These are phyloP conservation scores for Theocolax elegans DNA, from an alignment of 1,140 invertebrate genomes.

Conservation along the genomic window DNA sequence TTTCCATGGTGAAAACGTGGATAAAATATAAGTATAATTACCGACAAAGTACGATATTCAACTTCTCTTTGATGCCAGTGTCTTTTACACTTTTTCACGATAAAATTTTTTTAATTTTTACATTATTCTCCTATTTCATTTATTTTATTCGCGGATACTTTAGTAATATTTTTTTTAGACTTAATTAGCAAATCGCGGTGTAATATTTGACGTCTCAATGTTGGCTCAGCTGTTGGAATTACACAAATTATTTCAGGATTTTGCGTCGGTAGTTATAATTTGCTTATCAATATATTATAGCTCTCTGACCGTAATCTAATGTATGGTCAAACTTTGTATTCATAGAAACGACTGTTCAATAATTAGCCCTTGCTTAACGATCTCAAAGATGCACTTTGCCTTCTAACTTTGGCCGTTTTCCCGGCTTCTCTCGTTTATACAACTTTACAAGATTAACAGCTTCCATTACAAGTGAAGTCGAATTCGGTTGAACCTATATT, in stretches of 20 bases:
- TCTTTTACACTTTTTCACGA: too few species aligned
- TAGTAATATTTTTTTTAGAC: too few species aligned
- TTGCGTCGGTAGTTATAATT: too few species aligned
- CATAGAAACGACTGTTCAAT: background rate
- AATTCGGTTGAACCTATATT: conserved; percentile 7
- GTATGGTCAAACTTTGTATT: background rate
- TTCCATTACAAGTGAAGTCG: conserved; percentile 18
- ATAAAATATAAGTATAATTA: conserved; percentile 3
- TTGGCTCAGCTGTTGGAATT: too few species aligned
- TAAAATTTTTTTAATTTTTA: too few species aligned
- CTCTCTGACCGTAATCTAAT: too few species aligned
- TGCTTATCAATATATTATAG: too few species aligned
- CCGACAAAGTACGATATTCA: conserved; percentile 1
- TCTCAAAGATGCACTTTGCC: conserved; percentile 13
- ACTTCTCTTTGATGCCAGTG: background rate
- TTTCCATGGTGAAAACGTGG: background rate
- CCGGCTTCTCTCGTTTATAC: background rate
- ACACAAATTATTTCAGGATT: too few species aligned
- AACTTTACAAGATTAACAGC: conserved; percentile 39
- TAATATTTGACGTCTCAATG: too few species aligned
- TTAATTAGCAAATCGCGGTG: too few species aligned
- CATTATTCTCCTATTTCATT: too few species aligned
- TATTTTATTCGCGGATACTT: too few species aligned
- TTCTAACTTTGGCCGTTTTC: conserved; percentile 18
- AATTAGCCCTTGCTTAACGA: conserved; percentile 23